phyloP scores from a whole-genome alignment of 2,797 vertebrate genomes.

The Phrynocephalus forsythii region DNA sequence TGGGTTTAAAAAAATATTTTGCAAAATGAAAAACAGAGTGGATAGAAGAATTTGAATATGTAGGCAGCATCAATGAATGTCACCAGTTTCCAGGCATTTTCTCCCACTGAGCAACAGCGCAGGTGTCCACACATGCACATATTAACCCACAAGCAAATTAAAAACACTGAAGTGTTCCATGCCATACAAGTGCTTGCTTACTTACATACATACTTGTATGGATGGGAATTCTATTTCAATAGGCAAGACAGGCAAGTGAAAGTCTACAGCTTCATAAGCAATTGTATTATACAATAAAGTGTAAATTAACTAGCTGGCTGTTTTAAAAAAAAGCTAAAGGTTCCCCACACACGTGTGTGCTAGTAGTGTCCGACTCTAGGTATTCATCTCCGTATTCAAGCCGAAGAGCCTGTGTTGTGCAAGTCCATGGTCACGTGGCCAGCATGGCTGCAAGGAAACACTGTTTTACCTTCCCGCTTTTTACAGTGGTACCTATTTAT shows the following conservation, averaged over 20 bases:
- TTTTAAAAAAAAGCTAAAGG: no score
- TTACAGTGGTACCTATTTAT: no score
- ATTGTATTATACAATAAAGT: not conserved
- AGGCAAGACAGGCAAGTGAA: not conserved
- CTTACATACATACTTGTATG: no score
- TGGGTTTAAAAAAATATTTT: not conserved
- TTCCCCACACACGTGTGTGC: no score
- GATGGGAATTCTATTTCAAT: not conserved
- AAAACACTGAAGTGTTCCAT: not conserved
- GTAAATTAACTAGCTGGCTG: not conserved
- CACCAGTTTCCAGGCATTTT: not conserved
- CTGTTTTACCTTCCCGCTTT: no score
- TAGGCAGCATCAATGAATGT: not conserved
- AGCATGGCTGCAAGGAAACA: no score
- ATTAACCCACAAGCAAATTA: not conserved
- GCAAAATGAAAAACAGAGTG: not conserved
- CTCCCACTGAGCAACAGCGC: not conserved
- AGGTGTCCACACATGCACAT: not conserved
- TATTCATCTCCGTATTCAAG: no score
- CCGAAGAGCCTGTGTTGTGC: no score
- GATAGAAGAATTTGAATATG: not conserved
- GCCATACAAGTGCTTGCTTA: not conserved
- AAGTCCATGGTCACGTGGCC: no score
- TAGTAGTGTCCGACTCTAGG: no score
- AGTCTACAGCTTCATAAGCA: not conserved